These are phyloP conservation scores for Ancistrus triradiatus DNA, from an alignment of 2,113 vertebrate genomes.

Conservation along the genomic window DNA sequence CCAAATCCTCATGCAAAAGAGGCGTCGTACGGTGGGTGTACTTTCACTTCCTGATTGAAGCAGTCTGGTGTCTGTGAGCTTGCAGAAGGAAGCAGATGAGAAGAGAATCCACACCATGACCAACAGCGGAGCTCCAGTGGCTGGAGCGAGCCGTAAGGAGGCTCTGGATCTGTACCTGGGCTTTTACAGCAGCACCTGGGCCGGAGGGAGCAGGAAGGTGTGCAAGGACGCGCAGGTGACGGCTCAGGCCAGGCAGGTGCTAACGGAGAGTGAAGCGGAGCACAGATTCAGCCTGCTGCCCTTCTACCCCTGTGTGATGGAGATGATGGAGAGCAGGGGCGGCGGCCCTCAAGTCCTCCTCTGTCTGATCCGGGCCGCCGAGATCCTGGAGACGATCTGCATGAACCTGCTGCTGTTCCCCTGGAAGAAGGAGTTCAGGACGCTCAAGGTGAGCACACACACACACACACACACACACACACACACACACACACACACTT, in stretches of 20 bases:
- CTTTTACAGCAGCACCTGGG: slow-evolving; percentile 40
- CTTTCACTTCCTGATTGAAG: slow-evolving; percentile 48
- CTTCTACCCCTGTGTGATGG: slow-evolving; percentile 38
- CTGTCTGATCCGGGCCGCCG: slow-evolving; percentile 48
- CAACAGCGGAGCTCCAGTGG: slow-evolving; percentile 35
- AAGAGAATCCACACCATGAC: slow-evolving; percentile 53
- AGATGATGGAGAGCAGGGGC: neutral
- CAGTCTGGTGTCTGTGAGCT: neutral
- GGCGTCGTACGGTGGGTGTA: slow-evolving; percentile 13
- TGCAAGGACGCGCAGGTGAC: slow-evolving; percentile 38
- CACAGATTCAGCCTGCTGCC: slow-evolving; percentile 48
- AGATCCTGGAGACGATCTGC: slow-evolving; percentile 64
- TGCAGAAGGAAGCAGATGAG: no score
- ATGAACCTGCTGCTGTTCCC: slow-evolving; percentile 64
- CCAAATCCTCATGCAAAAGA: neutral
- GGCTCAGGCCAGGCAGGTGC: slow-evolving; percentile 44
- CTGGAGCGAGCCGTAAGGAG: slow-evolving; percentile 32
- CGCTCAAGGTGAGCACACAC: slow-evolving; percentile 60
- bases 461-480: neutral
- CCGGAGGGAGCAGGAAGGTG: slow-evolving; percentile 17
- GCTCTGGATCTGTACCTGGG: slow-evolving; percentile 48
- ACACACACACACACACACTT: neutral
- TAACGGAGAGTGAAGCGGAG: slow-evolving; percentile 6
- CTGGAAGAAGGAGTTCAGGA: slow-evolving; percentile 67
- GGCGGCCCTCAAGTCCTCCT: slow-evolving; percentile 17